These are phyloP conservation scores for Phylloscopus trochiloides DNA, from an alignment of 2,113 vertebrate genomes.

Conservation along the genomic window DNA sequence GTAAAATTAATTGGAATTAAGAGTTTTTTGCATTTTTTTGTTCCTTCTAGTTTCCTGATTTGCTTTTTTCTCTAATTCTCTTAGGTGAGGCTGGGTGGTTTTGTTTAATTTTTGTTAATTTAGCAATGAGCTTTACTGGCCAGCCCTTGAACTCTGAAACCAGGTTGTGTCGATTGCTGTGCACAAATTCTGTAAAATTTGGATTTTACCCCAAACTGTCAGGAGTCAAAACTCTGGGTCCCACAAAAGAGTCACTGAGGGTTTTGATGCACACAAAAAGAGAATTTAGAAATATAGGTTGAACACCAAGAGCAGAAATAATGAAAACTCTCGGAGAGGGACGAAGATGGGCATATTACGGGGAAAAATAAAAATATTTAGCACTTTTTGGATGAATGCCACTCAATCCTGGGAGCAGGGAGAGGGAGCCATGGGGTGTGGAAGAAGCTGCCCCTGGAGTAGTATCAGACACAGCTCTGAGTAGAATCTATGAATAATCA, in stretches of 20 bases:
- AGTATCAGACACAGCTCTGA: not conserved
- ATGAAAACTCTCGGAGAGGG: not conserved
- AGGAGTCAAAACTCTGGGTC: not conserved
- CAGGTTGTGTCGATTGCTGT: not conserved
- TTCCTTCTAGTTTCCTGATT: not conserved
- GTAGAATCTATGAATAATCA: not conserved
- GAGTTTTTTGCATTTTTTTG: not conserved
- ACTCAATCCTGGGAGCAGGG: not conserved
- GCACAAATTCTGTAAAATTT: not conserved
- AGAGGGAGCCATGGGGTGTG: not conserved
- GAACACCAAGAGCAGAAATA: not conserved
- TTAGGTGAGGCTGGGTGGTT: not conserved
- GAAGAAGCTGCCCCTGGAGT: not conserved
- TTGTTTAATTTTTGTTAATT: not conserved
- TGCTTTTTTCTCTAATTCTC: not conserved
- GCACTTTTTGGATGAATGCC: not conserved
- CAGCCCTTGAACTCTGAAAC: not conserved
- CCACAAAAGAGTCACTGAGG: not conserved
- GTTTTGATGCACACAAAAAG: not conserved
- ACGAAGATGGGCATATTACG: fast-evolving
- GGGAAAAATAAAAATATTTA: not conserved
- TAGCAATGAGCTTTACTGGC: not conserved
- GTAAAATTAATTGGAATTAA: not conserved
- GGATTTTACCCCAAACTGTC: not conserved
- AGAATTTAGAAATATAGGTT: not conserved